Evolutionary conservation across 2,888 invertebrate genomes (phyloP).

Genomic region (Polydrusus cervinus): DNA sequence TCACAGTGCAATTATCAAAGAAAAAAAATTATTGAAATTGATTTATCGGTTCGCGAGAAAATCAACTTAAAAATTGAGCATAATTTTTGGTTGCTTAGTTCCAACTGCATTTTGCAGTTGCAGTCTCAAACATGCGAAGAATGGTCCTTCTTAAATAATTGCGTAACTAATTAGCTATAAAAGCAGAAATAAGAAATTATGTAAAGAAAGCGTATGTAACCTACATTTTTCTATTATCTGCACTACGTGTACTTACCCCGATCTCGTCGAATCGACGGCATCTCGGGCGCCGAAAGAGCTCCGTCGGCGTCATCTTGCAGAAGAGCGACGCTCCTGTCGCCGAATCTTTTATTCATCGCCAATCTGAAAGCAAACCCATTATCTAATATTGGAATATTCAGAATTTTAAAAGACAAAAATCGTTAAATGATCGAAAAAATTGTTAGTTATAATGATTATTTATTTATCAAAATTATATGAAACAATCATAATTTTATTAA

Average conservation of each 20-base stretch:
- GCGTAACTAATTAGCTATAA: not conserved
- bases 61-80: too few species aligned
- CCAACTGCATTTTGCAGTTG: too few species aligned
- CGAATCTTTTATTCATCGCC: conserved; percentile 72
- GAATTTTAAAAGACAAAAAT: conserved; percentile 7
- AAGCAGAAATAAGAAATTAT: conserved; percentile 33
- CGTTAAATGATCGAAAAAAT: conserved; percentile 5
- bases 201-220: too few species aligned
- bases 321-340: conserved; percentile 74
- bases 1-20: too few species aligned
- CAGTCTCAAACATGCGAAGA: too few species aligned
- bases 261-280: conserved; percentile 79
- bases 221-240: conserved; percentile 15
- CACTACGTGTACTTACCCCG: conserved; percentile 72
- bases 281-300: conserved; percentile 86
- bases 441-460: too few species aligned
- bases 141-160: too few species aligned
- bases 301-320: conserved; percentile 86
- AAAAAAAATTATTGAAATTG: too few species aligned
- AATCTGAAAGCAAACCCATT: conserved; percentile 64
- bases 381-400: conserved; percentile 26
- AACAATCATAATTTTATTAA: too few species aligned
- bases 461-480: too few species aligned
- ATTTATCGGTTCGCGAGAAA: too few species aligned
- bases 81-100: too few species aligned